A percentile compares a stretch with the other conserved stretches of the same genome.
Evolutionary conservation across 2,888 invertebrate genomes (phyloP).

Genomic region (Oxystoma pomonae): DNA sequence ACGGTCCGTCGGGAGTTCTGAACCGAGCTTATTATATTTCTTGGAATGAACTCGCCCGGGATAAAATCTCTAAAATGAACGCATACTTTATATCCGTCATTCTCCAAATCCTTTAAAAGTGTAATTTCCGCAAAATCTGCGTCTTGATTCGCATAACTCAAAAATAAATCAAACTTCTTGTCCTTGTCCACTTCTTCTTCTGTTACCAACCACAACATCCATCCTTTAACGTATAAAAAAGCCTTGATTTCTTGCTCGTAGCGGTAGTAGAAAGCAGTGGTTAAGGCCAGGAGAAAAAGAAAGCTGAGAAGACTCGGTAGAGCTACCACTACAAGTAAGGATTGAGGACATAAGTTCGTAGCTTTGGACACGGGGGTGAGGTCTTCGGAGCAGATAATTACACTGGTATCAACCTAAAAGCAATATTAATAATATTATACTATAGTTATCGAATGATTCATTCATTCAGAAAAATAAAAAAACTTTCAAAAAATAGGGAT

Average conservation of each 20-base stretch:
- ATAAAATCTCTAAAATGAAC: slow-evolving; percentile 72
- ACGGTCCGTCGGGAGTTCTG: slow-evolving; percentile 66
- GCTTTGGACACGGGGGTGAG: neutral
- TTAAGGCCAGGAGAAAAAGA: slow-evolving; percentile 35
- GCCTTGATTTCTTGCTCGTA: slow-evolving; percentile 62
- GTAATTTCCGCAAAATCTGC: slow-evolving; percentile 63
- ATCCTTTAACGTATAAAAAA: slow-evolving; percentile 59
- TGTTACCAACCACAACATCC: slow-evolving; percentile 60
- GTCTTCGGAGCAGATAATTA: neutral
- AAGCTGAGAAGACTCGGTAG: slow-evolving; percentile 38
- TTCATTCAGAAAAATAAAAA: too few relatives aligned
- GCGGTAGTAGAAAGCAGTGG: slow-evolving; percentile 49
- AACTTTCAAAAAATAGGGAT: too few relatives aligned
- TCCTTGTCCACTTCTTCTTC: slow-evolving; percentile 68
- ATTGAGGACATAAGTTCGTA: neutral
- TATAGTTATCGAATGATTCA: too few relatives aligned
- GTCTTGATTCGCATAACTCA: slow-evolving; percentile 77
- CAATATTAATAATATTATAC: too few relatives aligned
- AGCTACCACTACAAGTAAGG: slow-evolving; percentile 16
- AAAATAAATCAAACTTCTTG: slow-evolving; percentile 70
- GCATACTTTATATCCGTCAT: slow-evolving; percentile 63
- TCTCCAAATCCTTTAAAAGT: slow-evolving; percentile 64
- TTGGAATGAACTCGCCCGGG: slow-evolving; percentile 69
- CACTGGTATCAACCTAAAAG: neutral
- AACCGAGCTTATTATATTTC: slow-evolving; percentile 67